phyloP scores from a whole-genome alignment of 2,888 invertebrate genomes.

The Acrobasis repandana region DNA sequence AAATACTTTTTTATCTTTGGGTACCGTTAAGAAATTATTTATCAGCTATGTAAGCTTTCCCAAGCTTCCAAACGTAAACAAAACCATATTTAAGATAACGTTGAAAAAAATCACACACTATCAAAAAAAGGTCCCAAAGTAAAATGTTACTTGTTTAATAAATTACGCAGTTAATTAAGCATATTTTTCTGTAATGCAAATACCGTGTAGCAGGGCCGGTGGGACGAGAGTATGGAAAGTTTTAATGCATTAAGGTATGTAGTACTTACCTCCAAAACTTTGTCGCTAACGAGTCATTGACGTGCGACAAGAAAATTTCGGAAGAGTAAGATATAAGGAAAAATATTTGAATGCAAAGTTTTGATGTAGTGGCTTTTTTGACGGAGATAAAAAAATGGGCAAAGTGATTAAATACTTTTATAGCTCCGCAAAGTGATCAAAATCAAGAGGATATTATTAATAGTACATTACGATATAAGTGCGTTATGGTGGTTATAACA shows the following conservation, averaged over 20 bases:
- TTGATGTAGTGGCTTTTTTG: neutral
- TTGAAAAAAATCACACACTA: slow-evolving; percentile 14
- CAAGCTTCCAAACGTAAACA: neutral
- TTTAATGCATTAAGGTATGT: slow-evolving; percentile 63
- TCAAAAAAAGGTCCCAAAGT: slow-evolving; percentile 34
- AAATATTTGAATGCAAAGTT: neutral
- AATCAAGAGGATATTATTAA: too few species aligned
- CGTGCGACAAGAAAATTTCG: slow-evolving; percentile 37
- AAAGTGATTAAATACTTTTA: too few species aligned
- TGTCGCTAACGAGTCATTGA: slow-evolving; percentile 41
- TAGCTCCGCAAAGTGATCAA: too few species aligned
- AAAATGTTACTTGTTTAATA: slow-evolving; percentile 41
- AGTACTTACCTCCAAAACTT: slow-evolving; percentile 21
- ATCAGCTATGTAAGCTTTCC: neutral
- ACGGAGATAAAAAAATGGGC: too few species aligned
- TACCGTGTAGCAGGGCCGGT: slow-evolving; percentile 55
- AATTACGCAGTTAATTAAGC: slow-evolving; percentile 49
- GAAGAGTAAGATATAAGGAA: slow-evolving; percentile 19
- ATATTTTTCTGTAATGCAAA: slow-evolving; percentile 69
- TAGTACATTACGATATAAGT: too few species aligned
- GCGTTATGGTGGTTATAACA: too few species aligned
- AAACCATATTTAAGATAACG: slow-evolving; percentile 17
- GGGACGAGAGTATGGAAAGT: slow-evolving; percentile 59
- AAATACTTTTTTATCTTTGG: too few species aligned
- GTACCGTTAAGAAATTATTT: neutral